These are phyloP conservation scores for Sinohyriopsis cumingii DNA, from an alignment of 2,888 invertebrate species.

Conservation along the genomic window DNA sequence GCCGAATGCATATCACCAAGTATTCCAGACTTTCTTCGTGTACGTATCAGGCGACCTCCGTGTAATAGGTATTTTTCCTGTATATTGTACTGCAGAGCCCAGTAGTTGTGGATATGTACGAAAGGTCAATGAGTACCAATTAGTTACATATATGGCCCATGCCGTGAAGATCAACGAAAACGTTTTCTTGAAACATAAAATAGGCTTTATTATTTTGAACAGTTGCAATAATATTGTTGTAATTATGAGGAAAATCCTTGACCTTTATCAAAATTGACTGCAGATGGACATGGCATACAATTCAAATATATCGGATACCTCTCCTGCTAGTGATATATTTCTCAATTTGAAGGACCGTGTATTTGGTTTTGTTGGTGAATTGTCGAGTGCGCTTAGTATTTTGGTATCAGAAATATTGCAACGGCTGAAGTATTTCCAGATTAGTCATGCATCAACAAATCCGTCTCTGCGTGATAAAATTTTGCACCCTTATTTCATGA, in stretches of 20 bases:
- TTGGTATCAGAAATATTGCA: slow-evolving; percentile 19
- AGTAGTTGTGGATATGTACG: slow-evolving; percentile 24
- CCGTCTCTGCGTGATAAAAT: slow-evolving; percentile 27
- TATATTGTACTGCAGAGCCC: slow-evolving; percentile 15
- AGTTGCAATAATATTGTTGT: slow-evolving; percentile 35
- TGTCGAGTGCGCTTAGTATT: slow-evolving; percentile 27
- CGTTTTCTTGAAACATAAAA: slow-evolving; percentile 16
- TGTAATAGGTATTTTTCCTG: slow-evolving; percentile 33
- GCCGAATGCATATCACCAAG: slow-evolving; percentile 14
- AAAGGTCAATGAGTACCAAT: slow-evolving; percentile 14
- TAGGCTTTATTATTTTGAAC: slow-evolving; percentile 34
- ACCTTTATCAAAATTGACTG: slow-evolving; percentile 19
- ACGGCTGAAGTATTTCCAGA: slow-evolving; percentile 19
- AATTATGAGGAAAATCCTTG: slow-evolving; percentile 20
- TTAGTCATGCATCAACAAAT: slow-evolving; percentile 31
- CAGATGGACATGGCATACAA: too few relatives aligned
- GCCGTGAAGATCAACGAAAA: slow-evolving; percentile 19
- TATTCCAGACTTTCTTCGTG: slow-evolving; percentile 3
- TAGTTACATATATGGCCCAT: slow-evolving; percentile 26
- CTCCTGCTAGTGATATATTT: slow-evolving; percentile 1
- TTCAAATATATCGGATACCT: too few relatives aligned
- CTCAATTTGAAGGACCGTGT: slow-evolving; percentile 17
- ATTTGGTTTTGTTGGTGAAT: slow-evolving; percentile 30
- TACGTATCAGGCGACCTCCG: slow-evolving; percentile 30
- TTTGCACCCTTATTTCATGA: slow-evolving; percentile 29